Evolutionary conservation across 2,113 vertebrate species (phyloP).

Genomic region (Ariopsis seemanni): DNA sequence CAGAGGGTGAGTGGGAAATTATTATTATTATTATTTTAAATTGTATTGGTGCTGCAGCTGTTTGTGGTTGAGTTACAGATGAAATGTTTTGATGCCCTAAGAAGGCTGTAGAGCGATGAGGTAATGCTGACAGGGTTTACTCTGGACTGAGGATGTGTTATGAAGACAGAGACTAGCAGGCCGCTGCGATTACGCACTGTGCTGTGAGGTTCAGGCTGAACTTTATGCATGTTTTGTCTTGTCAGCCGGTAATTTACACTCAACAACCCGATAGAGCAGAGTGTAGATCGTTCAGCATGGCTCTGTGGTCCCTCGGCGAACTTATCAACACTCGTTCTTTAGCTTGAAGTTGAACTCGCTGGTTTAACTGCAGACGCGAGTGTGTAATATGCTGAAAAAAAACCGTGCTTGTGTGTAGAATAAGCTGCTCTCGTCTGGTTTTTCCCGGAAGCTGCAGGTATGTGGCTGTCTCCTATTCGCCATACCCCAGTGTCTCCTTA

Average conservation of each 20-base stretch:
- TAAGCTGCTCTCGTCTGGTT: background rate
- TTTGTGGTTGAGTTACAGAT: background rate
- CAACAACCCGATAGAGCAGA: background rate
- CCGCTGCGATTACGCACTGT: background rate
- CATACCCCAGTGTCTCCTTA: background rate
- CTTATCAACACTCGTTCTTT: background rate
- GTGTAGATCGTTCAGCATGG: background rate
- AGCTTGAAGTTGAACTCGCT: background rate
- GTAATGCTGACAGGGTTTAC: background rate
- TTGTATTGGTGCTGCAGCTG: background rate
- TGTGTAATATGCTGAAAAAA: background rate
- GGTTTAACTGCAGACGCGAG: background rate
- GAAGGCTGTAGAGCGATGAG: background rate
- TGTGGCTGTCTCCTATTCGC: background rate
- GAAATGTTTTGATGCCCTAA: background rate
- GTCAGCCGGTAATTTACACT: constrained; percentile 27
- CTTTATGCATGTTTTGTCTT: constrained; percentile 35
- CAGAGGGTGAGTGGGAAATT: constrained; percentile 83
- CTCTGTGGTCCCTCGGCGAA: background rate
- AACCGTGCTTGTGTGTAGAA: background rate
- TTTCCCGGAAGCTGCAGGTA: background rate
- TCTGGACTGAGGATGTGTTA: background rate
- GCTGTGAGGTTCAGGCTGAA: background rate
- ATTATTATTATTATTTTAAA: background rate
- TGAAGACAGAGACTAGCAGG: background rate